Conservation (phyloP, 2,797 vertebrate species). For the Megaceryle alcyon region DNA sequence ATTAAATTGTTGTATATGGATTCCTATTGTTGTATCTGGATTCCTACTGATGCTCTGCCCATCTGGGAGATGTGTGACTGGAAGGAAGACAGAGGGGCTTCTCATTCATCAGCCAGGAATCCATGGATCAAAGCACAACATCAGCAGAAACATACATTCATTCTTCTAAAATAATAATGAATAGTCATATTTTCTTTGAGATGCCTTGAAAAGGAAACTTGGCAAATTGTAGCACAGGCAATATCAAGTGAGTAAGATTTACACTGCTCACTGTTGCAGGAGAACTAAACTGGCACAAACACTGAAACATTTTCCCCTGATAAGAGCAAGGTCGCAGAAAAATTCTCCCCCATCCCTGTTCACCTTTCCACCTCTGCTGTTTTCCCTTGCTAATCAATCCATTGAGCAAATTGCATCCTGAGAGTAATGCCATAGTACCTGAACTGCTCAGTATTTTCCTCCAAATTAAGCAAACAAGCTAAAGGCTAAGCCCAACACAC, state of each 20-base stretch:
- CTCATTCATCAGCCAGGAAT: not conserved
- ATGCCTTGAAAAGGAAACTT: constrained; percentile 30
- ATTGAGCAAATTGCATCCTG: not conserved
- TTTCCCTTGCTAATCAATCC: constrained; percentile 2
- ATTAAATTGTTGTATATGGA: not conserved
- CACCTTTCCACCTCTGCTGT: not conserved
- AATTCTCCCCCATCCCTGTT: not conserved
- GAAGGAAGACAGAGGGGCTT: not conserved
- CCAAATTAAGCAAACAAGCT: not conserved
- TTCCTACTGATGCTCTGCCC: not conserved
- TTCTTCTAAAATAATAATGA: constrained; percentile 21
- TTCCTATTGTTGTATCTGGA: not conserved
- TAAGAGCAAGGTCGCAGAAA: not conserved
- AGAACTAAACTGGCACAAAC: constrained; percentile 19
- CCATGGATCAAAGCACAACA: not conserved
- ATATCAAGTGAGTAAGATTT: not conserved
- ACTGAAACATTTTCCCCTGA: constrained; percentile 2
- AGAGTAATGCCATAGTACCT: not conserved
- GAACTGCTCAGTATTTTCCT: not conserved
- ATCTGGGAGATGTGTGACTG: not conserved
- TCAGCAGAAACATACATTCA: not conserved
- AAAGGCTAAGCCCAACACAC: accelerated
- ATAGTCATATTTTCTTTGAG: constrained; percentile 17
- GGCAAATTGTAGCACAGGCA: not conserved
- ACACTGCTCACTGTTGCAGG: not conserved